These are phyloP conservation scores for Morphnarchus princeps DNA, from an alignment of 2,113 vertebrate genomes.

Conservation along the genomic window DNA sequence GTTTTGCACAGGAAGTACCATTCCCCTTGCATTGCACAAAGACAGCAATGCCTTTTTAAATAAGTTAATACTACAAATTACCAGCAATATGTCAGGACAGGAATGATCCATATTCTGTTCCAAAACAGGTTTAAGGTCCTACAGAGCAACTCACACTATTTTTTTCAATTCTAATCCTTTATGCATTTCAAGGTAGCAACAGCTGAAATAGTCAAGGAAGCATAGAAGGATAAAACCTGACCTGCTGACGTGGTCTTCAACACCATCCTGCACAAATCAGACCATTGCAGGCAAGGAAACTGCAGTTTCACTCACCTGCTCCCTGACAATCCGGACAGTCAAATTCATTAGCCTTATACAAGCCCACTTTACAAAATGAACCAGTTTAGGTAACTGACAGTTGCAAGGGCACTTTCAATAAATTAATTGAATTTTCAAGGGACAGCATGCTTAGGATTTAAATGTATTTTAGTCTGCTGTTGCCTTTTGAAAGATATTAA, in stretches of 20 bases:
- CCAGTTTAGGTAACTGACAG: background rate
- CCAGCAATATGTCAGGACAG: background rate
- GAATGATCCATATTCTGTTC: background rate
- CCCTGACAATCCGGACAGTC: background rate
- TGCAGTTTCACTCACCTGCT: background rate
- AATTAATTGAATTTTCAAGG: background rate
- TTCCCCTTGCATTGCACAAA: background rate
- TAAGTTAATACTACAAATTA: background rate
- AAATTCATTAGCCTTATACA: background rate
- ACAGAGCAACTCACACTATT: background rate
- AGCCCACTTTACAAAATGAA: background rate
- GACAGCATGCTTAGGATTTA: background rate
- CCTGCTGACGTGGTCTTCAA: background rate
- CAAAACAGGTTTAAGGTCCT: background rate
- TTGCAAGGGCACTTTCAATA: background rate
- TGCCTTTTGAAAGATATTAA: background rate
- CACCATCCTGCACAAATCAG: background rate
- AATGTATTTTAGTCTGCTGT: background rate
- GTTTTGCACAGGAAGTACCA: background rate
- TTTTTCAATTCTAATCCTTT: background rate
- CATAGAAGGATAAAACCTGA: background rate
- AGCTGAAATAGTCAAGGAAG: background rate
- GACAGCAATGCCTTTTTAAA: background rate
- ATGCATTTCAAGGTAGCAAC: background rate
- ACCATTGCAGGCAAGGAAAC: background rate